Evolutionary conservation across 2,888 invertebrate species (phyloP).

Genomic region (Harpalus rubripes): DNA sequence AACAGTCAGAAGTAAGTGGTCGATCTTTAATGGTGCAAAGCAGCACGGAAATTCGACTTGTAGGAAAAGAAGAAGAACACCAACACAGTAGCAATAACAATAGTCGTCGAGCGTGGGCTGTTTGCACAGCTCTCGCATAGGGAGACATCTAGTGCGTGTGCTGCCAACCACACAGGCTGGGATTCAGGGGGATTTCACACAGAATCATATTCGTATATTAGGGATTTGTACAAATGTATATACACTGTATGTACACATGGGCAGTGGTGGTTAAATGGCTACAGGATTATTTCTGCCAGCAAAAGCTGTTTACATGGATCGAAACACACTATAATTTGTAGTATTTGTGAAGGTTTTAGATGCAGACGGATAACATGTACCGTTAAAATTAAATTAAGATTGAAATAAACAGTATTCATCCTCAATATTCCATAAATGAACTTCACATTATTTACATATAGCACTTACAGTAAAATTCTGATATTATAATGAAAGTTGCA

Average conservation of each 20-base stretch:
- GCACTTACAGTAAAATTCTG: no score
- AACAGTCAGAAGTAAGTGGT: slow-evolving; percentile 44
- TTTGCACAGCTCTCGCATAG: slow-evolving; percentile 50
- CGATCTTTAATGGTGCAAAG: slow-evolving; percentile 59
- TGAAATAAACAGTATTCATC: no score
- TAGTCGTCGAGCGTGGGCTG: slow-evolving; percentile 61
- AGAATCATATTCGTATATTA: background rate
- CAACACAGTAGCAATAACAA: slow-evolving; percentile 59
- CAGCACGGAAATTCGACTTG: slow-evolving; percentile 54
- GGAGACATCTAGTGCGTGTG: slow-evolving; percentile 59
- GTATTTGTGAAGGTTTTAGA: no score
- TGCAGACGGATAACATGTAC: no score
- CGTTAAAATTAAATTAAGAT: no score
- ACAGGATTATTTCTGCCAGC: background rate
- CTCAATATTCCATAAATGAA: no score
- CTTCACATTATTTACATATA: no score
- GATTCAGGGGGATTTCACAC: slow-evolving; percentile 7
- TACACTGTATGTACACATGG: background rate
- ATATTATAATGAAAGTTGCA: no score
- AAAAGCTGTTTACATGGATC: no score
- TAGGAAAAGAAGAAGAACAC: slow-evolving; percentile 59
- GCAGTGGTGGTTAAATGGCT: background rate
- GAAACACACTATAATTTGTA: no score
- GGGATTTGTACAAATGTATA: no score
- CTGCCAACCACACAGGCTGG: slow-evolving; percentile 10